Conservation (phyloP, 2,113 vertebrate genomes). For the Perccottus glenii region DNA sequence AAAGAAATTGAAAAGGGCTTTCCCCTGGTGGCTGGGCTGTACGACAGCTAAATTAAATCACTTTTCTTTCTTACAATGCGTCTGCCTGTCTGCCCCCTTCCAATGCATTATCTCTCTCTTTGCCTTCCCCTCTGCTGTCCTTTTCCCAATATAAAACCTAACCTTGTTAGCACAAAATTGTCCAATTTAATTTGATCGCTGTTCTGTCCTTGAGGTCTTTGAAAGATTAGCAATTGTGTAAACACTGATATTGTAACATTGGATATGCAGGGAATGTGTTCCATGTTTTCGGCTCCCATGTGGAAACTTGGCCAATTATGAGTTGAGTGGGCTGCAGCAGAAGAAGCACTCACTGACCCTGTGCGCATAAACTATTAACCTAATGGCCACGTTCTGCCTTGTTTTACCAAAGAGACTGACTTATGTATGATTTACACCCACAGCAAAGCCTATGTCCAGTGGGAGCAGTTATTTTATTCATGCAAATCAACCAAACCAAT, state of each 20-base stretch:
- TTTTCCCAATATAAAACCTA: conserved; percentile 55
- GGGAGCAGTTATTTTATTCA: neutral
- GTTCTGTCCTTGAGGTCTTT: conserved; percentile 65
- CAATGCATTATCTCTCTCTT: conserved; percentile 44
- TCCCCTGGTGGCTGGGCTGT: conserved; percentile 65
- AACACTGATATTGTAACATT: conserved; percentile 45
- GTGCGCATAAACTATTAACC: neutral
- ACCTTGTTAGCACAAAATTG: conserved; percentile 73
- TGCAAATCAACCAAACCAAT: conserved; percentile 7
- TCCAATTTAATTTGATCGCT: conserved; percentile 71
- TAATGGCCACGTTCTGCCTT: neutral
- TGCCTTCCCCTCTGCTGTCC: conserved; percentile 25
- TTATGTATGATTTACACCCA: conserved; percentile 9
- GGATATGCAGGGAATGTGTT: conserved; percentile 43
- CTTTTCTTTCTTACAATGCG: conserved; percentile 54
- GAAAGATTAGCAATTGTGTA: conserved; percentile 61
- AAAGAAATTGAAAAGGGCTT: conserved; percentile 76
- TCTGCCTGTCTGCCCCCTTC: conserved; percentile 51
- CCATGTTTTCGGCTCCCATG: conserved; percentile 27
- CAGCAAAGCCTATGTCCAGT: neutral
- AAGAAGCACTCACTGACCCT: conserved; percentile 22
- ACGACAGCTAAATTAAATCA: conserved; percentile 75
- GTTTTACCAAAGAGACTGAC: neutral
- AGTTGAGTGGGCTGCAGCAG: conserved; percentile 10
- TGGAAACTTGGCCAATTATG: conserved; percentile 42